Evolutionary conservation across 2,113 vertebrate species (phyloP).

Genomic region (Sitta europaea): DNA sequence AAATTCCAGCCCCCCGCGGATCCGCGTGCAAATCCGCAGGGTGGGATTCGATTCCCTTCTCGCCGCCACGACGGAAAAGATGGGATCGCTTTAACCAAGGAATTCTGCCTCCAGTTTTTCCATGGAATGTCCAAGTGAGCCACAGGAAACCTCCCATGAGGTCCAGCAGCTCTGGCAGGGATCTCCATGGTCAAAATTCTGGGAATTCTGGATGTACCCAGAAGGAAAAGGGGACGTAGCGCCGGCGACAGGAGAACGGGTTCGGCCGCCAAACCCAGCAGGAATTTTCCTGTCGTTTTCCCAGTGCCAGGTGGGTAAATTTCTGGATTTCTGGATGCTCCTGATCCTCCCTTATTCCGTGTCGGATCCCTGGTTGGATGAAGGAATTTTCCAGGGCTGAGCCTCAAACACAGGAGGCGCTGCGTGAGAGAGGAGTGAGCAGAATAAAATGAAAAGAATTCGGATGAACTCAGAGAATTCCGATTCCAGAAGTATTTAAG

Average conservation of each 20-base stretch:
- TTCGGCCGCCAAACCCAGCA: not conserved
- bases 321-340: not conserved
- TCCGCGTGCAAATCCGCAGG: accelerated
- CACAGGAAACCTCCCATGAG: not conserved
- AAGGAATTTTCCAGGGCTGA: conserved; percentile 59
- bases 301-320: not conserved
- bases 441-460: not conserved
- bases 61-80: accelerated
- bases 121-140: not conserved
- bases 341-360: not conserved
- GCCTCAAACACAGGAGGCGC: conserved; percentile 68
- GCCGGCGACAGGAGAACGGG: not conserved
- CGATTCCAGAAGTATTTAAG: not conserved
- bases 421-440: not conserved
- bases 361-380: conserved; percentile 13
- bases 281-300: not conserved
- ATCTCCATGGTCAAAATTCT: not conserved
- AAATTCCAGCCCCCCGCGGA: not conserved
- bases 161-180: not conserved
- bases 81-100: not conserved
- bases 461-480: not conserved
- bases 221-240: not conserved
- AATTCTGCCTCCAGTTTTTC: not conserved
- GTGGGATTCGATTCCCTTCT: not conserved
- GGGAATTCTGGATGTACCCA: not conserved